Evolutionary conservation across 2,113 vertebrate genomes (phyloP), one percentile per base, ranked within the genome.

Genomic region (Ibidorhyncha struthersii): DNA sequence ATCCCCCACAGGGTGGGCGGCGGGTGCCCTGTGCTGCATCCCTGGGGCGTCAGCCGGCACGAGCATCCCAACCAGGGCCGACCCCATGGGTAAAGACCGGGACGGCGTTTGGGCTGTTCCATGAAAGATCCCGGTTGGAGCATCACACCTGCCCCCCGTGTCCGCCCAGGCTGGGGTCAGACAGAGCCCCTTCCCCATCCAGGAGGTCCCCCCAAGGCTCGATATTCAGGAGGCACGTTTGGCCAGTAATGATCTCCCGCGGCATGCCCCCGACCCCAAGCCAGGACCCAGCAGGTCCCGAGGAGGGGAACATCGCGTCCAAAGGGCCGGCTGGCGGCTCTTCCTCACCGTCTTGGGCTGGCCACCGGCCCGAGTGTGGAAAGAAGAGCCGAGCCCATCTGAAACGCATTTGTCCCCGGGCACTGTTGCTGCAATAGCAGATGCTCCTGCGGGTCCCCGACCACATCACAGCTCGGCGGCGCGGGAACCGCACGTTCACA

Each of bases 341-440:
- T 62, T 40, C 63, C 71, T 53, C 56, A 58, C 65, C 17, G 1
- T 47, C 77, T 8, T 18, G 4, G 82, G 81, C 81, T 97, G 96
- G 94, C 93, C 9, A 2, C 81, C 8, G 6, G 94, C 96, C 96
- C 7, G 29, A 90, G 93, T 87, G 83, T 50, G 67, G 92, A 88
- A 53, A 77, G 82, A 66, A 11, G 50, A 81, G 96, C 61, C 2
- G 91, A 94, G 91, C 90, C 93, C 96, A 96, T 97, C 96, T 97
- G 97, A 96, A 97, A 90, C 20, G 76, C 92, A 83, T 96, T 96
- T 22, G 5, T 76, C 94, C 80, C 69, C 6, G 74, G 96, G 96
- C 95, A 59, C 90, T 52, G 82, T 80, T 96, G 90, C 91, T 96
- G 95, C 95, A 96, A 94, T 70, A 97, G 92, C 97, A 96, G 97